Evolutionary conservation across 1,140 invertebrate genomes (phyloP).

Genomic region (Berghia stephanieae): DNA sequence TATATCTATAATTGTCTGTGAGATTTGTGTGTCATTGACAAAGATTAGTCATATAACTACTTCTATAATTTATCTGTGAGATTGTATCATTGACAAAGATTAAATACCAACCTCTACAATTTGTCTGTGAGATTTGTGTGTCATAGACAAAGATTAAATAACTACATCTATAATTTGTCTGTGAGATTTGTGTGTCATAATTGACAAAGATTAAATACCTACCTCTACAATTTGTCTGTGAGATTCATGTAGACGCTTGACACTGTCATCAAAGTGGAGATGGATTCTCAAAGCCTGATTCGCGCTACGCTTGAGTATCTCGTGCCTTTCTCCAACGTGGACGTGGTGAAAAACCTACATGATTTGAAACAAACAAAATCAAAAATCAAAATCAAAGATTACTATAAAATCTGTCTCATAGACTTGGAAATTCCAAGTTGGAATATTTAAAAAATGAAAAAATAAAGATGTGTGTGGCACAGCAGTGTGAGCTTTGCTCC

Average conservation of each 20-base stretch:
- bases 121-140: background rate
- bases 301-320: conserved; percentile 83
- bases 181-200: conserved; percentile 14
- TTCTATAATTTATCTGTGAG: background rate
- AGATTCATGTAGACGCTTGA: conserved; percentile 79
- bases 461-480: too few species aligned
- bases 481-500: too few species aligned
- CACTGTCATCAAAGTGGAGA: conserved; percentile 88
- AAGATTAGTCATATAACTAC: background rate
- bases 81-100: background rate
- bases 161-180: conserved; percentile 88
- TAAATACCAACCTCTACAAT: background rate
- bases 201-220: conserved; percentile 69
- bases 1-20: too few species aligned
- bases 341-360: conserved; percentile 88
- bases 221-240: conserved; percentile 88
- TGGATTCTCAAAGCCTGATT: conserved; percentile 88
- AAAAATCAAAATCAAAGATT: too few species aligned
- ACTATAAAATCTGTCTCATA: too few species aligned
- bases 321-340: conserved; percentile 80
- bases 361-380: too few species aligned
- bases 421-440: too few species aligned
- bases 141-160: conserved; percentile 50
- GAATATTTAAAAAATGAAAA: too few species aligned
- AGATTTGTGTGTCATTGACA: background rate